A percentile compares a stretch with the other conserved stretches of the same genome.
Conservation (phyloP, 2,797 vertebrate species). For the Macropodus opercularis region DNA sequence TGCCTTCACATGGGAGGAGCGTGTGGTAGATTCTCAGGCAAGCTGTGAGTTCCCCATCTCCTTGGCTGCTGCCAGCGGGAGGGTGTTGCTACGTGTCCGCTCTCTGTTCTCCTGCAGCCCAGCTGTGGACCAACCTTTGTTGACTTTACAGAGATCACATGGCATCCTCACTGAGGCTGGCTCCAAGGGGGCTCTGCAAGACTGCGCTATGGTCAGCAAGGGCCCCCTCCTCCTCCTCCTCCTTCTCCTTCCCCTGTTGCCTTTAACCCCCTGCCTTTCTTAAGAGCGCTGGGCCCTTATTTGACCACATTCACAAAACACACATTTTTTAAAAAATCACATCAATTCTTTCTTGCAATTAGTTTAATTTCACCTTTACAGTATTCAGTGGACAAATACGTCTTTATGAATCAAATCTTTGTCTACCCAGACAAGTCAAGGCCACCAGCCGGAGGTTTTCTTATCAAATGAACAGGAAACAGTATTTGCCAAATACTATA, state of each 20-base stretch:
- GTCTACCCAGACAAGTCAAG: constrained; percentile 51
- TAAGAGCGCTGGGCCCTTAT: constrained; percentile 25
- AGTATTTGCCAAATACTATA: constrained; percentile 54
- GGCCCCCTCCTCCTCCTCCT: constrained; percentile 45
- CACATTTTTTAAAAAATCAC: constrained; percentile 21
- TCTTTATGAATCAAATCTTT: constrained; percentile 4
- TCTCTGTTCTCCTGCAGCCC: constrained; percentile 74
- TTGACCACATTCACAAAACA: constrained; percentile 42
- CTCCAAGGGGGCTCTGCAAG: constrained; percentile 56
- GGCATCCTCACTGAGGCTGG: constrained; percentile 72
- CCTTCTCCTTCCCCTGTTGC: constrained; percentile 36
- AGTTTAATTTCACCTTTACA: not conserved
- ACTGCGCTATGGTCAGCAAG: constrained; percentile 69
- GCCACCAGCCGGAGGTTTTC: constrained; percentile 50
- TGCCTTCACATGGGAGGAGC: too few species aligned
- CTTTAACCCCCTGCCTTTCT: constrained; percentile 8
- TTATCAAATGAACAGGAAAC: constrained; percentile 70
- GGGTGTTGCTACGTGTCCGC: constrained; percentile 77
- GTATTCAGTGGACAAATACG: constrained; percentile 1
- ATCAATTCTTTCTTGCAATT: not conserved
- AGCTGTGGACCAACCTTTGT: constrained; percentile 82
- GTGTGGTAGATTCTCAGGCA: constrained; percentile 43
- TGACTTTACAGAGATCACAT: constrained; percentile 85
- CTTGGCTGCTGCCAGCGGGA: constrained; percentile 74
- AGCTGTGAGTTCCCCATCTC: constrained; percentile 47